Percentiles rank a stretch among this genome's conserved stretches.
phyloP scores from a whole-genome alignment of 2,888 invertebrate genomes.

The Lymantria monacha region DNA sequence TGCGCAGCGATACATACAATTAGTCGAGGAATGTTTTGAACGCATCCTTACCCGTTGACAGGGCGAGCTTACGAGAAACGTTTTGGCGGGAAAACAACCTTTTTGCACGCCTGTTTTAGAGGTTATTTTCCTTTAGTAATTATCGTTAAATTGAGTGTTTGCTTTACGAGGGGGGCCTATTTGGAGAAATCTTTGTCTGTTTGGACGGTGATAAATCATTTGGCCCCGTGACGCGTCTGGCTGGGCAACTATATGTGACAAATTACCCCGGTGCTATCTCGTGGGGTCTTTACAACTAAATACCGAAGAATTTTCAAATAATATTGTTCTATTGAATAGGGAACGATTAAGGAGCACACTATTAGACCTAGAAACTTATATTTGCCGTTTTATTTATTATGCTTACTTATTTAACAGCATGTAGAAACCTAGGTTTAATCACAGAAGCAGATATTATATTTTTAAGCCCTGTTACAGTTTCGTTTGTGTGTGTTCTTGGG shows the following conservation, averaged over 20 bases:
- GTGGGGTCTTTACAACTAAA: constrained; percentile 45
- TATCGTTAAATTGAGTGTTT: constrained; percentile 69
- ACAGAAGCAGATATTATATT: too few relatives aligned
- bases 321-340: constrained; percentile 16
- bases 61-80: constrained; percentile 50
- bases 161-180: constrained; percentile 63
- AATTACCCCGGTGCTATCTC: constrained; percentile 67
- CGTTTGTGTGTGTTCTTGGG: too few relatives aligned
- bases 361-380: too few relatives aligned
- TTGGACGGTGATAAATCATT: constrained; percentile 71
- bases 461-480: too few relatives aligned
- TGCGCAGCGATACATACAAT: constrained; percentile 74
- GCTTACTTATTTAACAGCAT: too few relatives aligned
- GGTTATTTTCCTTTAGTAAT: constrained; percentile 63
- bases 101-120: constrained; percentile 51
- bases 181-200: constrained; percentile 71
- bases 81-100: constrained; percentile 64
- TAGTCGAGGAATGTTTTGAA: constrained; percentile 72
- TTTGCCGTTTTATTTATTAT: too few relatives aligned
- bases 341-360: not conserved
- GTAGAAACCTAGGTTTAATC: too few relatives aligned
- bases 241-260: constrained; percentile 68
- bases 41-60: constrained; percentile 55
- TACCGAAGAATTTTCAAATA: constrained; percentile 35
- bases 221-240: constrained; percentile 62